Evolutionary conservation across 2,888 invertebrate species (phyloP), one percentile per base, ranked within the genome.

Genomic region (Phasia obesa): DNA sequence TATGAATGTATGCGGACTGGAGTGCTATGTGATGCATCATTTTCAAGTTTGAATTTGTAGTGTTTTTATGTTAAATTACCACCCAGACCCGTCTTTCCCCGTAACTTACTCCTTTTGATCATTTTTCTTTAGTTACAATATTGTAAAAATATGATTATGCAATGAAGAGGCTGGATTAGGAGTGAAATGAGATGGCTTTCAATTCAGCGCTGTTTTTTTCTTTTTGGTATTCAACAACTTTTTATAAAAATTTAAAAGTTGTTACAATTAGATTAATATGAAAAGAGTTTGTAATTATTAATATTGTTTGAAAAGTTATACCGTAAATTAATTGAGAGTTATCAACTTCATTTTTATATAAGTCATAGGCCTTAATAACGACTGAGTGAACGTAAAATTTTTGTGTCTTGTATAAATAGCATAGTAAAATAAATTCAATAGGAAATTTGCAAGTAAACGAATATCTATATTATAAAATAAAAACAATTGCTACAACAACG

Each of bases 21-120:
- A 60, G 42, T 25, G 31, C 53, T 27, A 76, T 67, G 38, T 73
- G 31, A 69, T 80, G 69, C 55, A 62, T 62, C 60, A 70, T 65
- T 42, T 27, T 19, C 47, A 65, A 31, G 25, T 67, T 49, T 59
- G 25, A 55, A 51, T 55, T 67, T 35, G 42, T 25, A 60, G 55
- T 27, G 44, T 62, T 44, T 73, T 53, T 82, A 21, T 55, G 35
- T 67, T 79, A 80, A 76, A 64, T 80, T 75, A 51, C 76, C 73
- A 75, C 78, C 73, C 74, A 74, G 51, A 53, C 38, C 67, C 67
- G 35, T 19, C 51, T 49, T 23, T 9, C 75, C 59, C 67, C 49
- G 21, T 57, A 23, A 49, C 21, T 42, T 19, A 7, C n/a, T 35
- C 60, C 65, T 31, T n/a, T 65, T 55, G 51, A 21, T 51, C 49